Base-by-base conservation (phyloP, 1,140 invertebrate genomes). In the Limonius californicus region DNA sequence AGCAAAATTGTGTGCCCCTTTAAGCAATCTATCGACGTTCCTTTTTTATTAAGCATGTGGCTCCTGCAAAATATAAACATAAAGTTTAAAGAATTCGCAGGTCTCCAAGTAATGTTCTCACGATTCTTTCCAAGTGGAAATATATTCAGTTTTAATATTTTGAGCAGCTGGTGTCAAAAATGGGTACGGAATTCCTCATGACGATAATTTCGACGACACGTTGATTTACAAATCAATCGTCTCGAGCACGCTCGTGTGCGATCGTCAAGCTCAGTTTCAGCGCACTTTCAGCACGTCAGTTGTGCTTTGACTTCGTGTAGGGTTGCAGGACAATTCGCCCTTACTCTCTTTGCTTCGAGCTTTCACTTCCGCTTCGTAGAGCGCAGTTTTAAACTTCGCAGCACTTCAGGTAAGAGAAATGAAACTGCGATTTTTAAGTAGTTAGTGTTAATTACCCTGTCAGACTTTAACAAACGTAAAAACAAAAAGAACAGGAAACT, bases 231-330 rank as follows among this genome's bases (percentile, higher is more conserved):
- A 45, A 45, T 45, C 42, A 45, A 18, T 45, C 16, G n/a, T n/a
- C 42, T 58, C 57, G 57, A 58, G 39, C 23, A 47, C 32, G 43
- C 35, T 58, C 57, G 57, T 58, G 57, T 21, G 45, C 20, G 19
- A 23, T 58, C 57, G 57, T 32, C 12, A 43, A 18, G 35, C 57
- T 43, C 43, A 58, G 57, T 58, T 58, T 58, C 57, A 58, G 39
- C 39, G 57, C 39, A 42, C 23, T 58, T 58, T 43, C 57, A 32
- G 57, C 11, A 19, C 39, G 45, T 19, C 43, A 58, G 57, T 58
- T 43, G 57, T 58, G 57, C 57, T 58, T 58, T 58, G 39, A 58
- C 57, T 21, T 3, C 23, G 23, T 27, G 43, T n/a, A 43, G 43
- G 43, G 57, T 20, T 45, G 15, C 18, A 45, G 14, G 57, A 58